A percentile compares a stretch with the other conserved stretches of the same genome.
These are phyloP conservation scores for Gymnopithys bicolor DNA, from an alignment of 2,797 vertebrate genomes.

Conservation along the genomic window DNA sequence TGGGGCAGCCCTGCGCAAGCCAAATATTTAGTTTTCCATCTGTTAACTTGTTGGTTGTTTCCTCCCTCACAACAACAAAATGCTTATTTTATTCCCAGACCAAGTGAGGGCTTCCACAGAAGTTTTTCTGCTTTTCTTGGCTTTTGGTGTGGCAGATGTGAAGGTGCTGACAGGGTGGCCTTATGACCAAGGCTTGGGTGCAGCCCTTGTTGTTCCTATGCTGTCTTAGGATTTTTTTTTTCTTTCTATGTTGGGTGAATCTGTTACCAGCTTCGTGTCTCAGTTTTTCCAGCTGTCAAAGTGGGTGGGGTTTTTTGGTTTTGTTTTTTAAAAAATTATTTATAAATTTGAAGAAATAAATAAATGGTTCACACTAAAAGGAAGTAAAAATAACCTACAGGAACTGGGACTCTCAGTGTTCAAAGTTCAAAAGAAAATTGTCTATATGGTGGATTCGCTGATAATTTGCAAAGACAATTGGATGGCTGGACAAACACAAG, in stretches of 20 bases:
- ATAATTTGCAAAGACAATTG: background rate
- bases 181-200: background rate
- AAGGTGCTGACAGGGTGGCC: background rate
- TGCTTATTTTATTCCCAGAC: background rate
- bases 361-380: background rate
- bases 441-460: background rate
- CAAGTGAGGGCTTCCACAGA: background rate
- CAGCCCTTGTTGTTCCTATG: accelerated
- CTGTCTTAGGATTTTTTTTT: background rate
- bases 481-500: background rate
- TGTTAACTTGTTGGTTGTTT: constrained; percentile 26
- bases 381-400: background rate
- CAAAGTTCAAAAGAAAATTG: background rate
- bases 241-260: background rate
- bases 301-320: background rate
- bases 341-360: background rate
- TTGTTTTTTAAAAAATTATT: background rate
- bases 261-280: background rate
- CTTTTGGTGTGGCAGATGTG: background rate
- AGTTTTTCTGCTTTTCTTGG: background rate
- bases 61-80: background rate
- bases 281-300: background rate
- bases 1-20: background rate
- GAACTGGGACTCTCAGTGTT: background rate
- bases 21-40: constrained; percentile 68